Conservation (phyloP, 37 sponge, comb jelly and placozoan genomes). For the Mnemiopsis leidyi region DNA sequence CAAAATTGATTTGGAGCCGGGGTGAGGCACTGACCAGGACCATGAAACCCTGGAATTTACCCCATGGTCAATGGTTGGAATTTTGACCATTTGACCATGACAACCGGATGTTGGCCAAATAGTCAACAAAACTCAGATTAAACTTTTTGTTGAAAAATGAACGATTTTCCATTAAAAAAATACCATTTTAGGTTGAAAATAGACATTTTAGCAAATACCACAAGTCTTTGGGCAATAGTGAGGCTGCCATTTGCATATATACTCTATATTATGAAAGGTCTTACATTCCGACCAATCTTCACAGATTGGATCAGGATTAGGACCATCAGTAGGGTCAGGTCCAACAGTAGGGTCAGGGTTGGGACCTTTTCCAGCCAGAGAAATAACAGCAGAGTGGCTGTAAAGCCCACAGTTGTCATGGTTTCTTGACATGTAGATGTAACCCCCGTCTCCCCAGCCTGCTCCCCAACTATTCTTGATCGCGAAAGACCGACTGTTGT, state of each 20-base stretch:
- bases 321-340: background rate
- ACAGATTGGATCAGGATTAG: background rate
- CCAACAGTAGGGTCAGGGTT: background rate
- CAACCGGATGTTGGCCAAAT: no score
- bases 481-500: background rate
- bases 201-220: background rate
- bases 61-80: no score
- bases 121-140: no score
- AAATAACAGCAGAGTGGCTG: background rate
- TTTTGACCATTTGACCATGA: no score
- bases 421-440: conserved; percentile 33
- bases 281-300: background rate
- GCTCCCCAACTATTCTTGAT: conserved; percentile 27
- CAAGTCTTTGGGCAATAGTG: background rate
- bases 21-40: no score
- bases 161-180: no score
- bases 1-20: no score
- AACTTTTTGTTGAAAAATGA: no score
- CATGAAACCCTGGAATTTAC: no score
- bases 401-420: conserved; percentile 5
- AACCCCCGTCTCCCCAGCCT: conserved; percentile 20
- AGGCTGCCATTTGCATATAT: background rate
- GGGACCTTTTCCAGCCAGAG: background rate
- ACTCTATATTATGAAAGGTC: background rate
- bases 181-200: no score